Percentiles rank a stretch among this genome's conserved stretches.
phyloP scores from a whole-genome alignment of 2,797 vertebrate genomes.

The Nothura maculosa region DNA sequence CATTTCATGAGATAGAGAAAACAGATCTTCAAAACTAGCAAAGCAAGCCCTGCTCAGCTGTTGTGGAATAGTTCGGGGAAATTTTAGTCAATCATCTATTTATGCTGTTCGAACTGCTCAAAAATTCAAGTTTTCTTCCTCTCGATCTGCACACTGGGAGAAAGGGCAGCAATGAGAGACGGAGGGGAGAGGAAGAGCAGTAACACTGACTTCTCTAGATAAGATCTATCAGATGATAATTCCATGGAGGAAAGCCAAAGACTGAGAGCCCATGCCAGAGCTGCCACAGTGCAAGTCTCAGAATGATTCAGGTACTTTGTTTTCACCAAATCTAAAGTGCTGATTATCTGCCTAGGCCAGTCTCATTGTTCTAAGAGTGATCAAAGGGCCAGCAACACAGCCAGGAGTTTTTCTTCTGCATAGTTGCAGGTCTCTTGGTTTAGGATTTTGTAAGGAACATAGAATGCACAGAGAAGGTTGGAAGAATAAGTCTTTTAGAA shows the following conservation, averaged over 20 bases:
- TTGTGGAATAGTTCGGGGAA: neutral
- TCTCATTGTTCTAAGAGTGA: constrained; percentile 4
- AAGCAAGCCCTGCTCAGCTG: neutral
- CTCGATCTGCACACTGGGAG: neutral
- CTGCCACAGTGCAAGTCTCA: neutral
- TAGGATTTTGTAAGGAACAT: neutral
- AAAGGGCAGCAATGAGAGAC: neutral
- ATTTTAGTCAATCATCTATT: neutral
- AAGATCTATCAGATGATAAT: neutral
- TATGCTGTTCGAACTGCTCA: neutral
- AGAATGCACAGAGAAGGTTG: neutral
- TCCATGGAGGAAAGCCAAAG: neutral
- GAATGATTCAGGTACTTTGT: neutral
- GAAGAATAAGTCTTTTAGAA: neutral
- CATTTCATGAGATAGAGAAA: neutral
- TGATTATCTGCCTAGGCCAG: neutral
- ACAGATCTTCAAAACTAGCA: neutral
- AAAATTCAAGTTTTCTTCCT: neutral
- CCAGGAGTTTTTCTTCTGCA: neutral
- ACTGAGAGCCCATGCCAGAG: neutral
- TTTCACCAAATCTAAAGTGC: constrained; percentile 8
- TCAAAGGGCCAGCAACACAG: neutral
- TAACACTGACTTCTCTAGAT: neutral
- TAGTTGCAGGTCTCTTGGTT: neutral
- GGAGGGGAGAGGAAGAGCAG: neutral